Conservation (phyloP, 2,797 vertebrate genomes). For the Rallus crepitans region DNA sequence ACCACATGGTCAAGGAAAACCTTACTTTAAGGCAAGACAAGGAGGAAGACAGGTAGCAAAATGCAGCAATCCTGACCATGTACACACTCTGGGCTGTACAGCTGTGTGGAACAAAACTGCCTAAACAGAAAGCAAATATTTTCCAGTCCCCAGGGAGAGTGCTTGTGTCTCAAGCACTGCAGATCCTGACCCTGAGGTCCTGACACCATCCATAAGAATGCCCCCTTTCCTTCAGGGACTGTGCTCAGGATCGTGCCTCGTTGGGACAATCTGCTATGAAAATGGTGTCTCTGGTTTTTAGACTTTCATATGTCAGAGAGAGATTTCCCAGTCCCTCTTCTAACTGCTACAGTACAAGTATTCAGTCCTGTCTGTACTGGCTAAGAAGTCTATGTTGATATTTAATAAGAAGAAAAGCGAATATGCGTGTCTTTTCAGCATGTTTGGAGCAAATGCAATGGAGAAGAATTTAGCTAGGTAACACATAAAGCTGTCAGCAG, state of each 20-base stretch:
- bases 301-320: background rate
- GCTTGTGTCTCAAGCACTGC: rapidly evolving
- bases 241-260: rapidly evolving
- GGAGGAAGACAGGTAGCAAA: background rate
- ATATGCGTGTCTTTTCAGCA: background rate
- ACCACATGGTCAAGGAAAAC: background rate
- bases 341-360: background rate
- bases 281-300: background rate
- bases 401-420: background rate
- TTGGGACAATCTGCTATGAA: background rate
- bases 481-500: background rate
- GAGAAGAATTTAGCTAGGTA: background rate
- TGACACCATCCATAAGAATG: background rate
- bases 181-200: background rate
- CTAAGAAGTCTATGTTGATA: background rate
- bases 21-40: background rate
- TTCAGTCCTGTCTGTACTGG: background rate
- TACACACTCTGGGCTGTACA: rapidly evolving
- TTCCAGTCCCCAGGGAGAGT: background rate
- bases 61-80: background rate
- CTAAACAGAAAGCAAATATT: background rate
- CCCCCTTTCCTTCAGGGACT: rapidly evolving
- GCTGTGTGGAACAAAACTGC: background rate
- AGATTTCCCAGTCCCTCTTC: background rate
- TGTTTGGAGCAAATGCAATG: background rate